Evolutionary conservation across 2,888 invertebrate species (phyloP).

Genomic region (Resseliella maxima): DNA sequence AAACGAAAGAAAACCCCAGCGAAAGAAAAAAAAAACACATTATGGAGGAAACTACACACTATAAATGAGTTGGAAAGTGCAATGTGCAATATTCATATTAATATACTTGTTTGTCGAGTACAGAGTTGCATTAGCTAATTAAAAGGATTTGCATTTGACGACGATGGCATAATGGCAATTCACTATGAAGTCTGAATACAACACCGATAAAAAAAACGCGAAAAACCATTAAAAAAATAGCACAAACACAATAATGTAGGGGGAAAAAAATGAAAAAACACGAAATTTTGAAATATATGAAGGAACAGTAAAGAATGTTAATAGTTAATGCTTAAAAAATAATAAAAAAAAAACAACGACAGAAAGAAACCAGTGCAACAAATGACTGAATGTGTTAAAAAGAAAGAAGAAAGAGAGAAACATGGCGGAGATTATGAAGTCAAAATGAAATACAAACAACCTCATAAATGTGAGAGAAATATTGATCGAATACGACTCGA

Average conservation of each 20-base stretch:
- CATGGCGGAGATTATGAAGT: constrained; percentile 1
- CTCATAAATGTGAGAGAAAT: constrained; percentile 34
- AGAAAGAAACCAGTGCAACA: neutral
- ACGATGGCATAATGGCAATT: constrained; percentile 51
- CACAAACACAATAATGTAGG: constrained; percentile 6
- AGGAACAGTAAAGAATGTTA: constrained; percentile 17
- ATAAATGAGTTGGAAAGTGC: constrained; percentile 39
- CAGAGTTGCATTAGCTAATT: constrained; percentile 53
- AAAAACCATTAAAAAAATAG: constrained; percentile 49
- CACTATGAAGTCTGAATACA: constrained; percentile 16
- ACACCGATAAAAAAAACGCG: constrained; percentile 24
- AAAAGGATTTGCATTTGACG: constrained; percentile 46
- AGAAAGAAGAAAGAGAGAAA: neutral
- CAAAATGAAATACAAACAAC: neutral
- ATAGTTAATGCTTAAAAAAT: neutral
- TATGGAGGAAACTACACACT: neutral
- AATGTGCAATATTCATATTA: constrained; percentile 45
- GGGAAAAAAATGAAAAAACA: neutral
- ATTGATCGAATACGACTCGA: constrained; percentile 1
- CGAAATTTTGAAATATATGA: neutral
- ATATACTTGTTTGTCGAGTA: constrained; percentile 49
- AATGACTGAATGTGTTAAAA: neutral
- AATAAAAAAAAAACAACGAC: neutral
- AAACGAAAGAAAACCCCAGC: neutral
- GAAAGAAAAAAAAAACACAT: neutral